Evolutionary conservation across 2,888 invertebrate genomes (phyloP), one percentile per base, ranked within the genome.

Genomic region (Agrochola lota): DNA sequence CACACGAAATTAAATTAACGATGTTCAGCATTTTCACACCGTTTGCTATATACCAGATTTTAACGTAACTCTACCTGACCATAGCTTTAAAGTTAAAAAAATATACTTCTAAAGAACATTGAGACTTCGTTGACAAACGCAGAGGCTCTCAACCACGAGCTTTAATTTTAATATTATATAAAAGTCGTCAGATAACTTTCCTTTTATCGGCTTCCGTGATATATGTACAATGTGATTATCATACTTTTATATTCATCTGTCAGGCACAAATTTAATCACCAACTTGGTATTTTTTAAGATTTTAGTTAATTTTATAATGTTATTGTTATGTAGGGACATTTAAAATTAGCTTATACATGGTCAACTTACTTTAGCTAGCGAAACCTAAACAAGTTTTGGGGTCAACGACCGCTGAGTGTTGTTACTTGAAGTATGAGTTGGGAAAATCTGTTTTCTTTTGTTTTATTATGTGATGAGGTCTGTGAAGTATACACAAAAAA

Each of bases 211-310:
- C 85, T 86, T 87, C 74, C 78, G 80, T 85, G 84, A 71, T 84
- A 81, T 89, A 89, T 87, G 75, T 89, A 89, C 90, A 88, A 59
- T 81, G 78, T 83, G 81, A 69, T 84, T 81, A 87, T 66, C 79
- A 81, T 83, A 85, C 60, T 83, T 81, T 83, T 85, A 86, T 86
- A 87, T 76, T 81, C 75, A 76, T 88, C 85, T 90, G 88, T 90
- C 85, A 92, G 92, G 92, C 92, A 92, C 90, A 86, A 88, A 88
- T 88, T 89, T 74, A 85, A 90, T 89, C 84, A 90, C 91, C 83
- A 85, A 89, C 68, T 80, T 87, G 84, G 62, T 87, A 80, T 85
- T 81, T 84, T 74, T 77, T 57, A 77, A 59, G 52, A 3, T 78
- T 80, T 85, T 83, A 70, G 55, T 81, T 74, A 79, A 30, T 73